A percentile compares a stretch with the other conserved stretches of the same genome.
Conservation (phyloP, 2,797 vertebrate genomes). For the Etheostoma nigrum region DNA sequence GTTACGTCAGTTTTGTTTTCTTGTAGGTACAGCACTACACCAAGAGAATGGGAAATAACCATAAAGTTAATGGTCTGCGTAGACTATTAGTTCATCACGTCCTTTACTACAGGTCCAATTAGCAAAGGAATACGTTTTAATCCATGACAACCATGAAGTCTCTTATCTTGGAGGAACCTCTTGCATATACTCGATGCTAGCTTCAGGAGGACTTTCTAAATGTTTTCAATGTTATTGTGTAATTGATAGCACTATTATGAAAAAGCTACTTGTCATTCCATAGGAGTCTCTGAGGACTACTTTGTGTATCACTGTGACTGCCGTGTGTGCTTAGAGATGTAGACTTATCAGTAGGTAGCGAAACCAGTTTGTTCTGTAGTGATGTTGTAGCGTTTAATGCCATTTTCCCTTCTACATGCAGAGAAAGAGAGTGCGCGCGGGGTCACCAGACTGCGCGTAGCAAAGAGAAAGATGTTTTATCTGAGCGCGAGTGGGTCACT, state of each 20-base stretch:
- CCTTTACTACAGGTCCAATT: constrained; percentile 89
- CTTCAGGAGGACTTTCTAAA: constrained; percentile 97
- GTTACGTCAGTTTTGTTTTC: constrained; percentile 57
- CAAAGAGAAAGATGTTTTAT: background rate
- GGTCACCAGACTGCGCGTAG: constrained; percentile 10
- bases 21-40: constrained; percentile 60
- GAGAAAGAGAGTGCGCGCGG: constrained; percentile 71
- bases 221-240: constrained; percentile 99
- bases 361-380: constrained; percentile 94
- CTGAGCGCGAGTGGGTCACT: constrained; percentile 78
- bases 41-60: constrained; percentile 72
- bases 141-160: constrained; percentile 89
- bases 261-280: constrained; percentile 99
- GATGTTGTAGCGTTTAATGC: constrained; percentile 92
- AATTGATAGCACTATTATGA: constrained; percentile 97
- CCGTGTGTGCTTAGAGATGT: constrained; percentile 98
- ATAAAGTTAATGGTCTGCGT: constrained; percentile 87
- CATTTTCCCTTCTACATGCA: constrained; percentile 94
- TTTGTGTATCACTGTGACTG: constrained; percentile 99
- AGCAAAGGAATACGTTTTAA: constrained; percentile 89
- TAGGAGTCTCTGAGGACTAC: constrained; percentile 96
- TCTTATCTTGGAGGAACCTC: constrained; percentile 90
- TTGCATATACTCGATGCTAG: constrained; percentile 94
- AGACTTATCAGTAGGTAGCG: constrained; percentile 95
- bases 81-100: constrained; percentile 90